phyloP scores from a whole-genome alignment of 2,888 invertebrate genomes.

The Drosophila formosana region DNA sequence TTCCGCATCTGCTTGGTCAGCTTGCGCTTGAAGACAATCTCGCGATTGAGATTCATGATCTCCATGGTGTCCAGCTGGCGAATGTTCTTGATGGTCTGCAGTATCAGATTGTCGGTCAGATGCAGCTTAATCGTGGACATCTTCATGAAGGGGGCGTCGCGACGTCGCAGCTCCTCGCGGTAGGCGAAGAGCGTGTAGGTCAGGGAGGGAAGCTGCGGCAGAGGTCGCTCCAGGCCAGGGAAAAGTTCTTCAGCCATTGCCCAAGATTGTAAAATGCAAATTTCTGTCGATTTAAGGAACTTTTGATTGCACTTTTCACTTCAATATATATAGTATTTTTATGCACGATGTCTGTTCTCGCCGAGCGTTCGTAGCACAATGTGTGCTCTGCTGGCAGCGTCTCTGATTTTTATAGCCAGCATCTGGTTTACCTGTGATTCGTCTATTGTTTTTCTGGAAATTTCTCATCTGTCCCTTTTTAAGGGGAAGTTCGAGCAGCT shows the following conservation, averaged over 20 bases:
- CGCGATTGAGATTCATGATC: constrained; percentile 70
- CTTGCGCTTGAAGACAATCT: constrained; percentile 69
- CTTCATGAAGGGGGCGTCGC: constrained; percentile 67
- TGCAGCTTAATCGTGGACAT: constrained; percentile 74
- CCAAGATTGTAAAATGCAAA: background rate
- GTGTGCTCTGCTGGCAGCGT: constrained; percentile 3
- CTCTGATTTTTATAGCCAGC: constrained; percentile 55
- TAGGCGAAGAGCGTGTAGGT: constrained; percentile 70
- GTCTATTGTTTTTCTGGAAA: constrained; percentile 32
- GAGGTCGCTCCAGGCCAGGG: constrained; percentile 64
- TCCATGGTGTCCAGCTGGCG: constrained; percentile 66
- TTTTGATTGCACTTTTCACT: background rate
- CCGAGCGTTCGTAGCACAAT: constrained; percentile 40
- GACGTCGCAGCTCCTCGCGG: constrained; percentile 68
- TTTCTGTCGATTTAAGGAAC: constrained; percentile 19
- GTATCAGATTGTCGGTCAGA: constrained; percentile 68
- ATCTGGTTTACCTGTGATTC: constrained; percentile 16
- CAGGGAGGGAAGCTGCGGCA: constrained; percentile 67
- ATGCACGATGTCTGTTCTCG: constrained; percentile 21
- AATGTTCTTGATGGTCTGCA: constrained; percentile 72
- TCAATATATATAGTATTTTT: background rate
- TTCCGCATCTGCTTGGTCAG: constrained; percentile 65
- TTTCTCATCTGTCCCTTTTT: constrained; percentile 32
- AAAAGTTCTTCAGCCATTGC: constrained; percentile 66
- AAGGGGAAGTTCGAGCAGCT: constrained; percentile 52